phyloP scores from a whole-genome alignment of 2,888 invertebrate genomes.

The Mellilla xanthometata region DNA sequence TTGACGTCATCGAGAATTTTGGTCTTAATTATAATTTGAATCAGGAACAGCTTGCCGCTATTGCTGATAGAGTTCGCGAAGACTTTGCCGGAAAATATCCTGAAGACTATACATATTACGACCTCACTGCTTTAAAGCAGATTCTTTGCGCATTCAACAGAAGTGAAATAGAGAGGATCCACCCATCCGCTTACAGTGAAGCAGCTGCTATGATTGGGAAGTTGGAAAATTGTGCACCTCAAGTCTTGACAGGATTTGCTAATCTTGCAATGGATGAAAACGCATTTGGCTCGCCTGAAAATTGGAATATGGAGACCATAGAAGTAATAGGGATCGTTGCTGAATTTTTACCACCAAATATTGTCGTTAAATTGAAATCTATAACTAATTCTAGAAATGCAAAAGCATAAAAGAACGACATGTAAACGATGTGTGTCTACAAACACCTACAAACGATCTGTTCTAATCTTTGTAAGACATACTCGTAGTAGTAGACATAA shows the following conservation, averaged over 20 bases:
- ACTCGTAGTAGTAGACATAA: too few species aligned
- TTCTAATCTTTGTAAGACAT: too few species aligned
- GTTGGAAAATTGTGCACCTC: conserved; percentile 65
- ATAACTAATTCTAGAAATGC: background rate
- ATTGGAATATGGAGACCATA: conserved; percentile 62
- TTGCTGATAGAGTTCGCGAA: conserved; percentile 74
- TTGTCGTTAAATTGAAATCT: background rate
- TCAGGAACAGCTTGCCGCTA: conserved; percentile 62
- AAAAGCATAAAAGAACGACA: too few species aligned
- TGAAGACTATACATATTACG: conserved; percentile 80
- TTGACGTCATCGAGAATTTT: conserved; percentile 81
- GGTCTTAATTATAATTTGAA: conserved; percentile 72
- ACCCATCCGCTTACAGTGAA: conserved; percentile 76
- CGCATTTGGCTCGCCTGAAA: conserved; percentile 68
- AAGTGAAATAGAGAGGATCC: conserved; percentile 76
- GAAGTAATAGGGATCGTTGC: conserved; percentile 65
- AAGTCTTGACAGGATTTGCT: conserved; percentile 71
- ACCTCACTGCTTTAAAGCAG: conserved; percentile 76
- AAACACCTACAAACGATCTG: too few species aligned
- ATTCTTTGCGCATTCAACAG: conserved; percentile 82
- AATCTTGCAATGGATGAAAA: conserved; percentile 59
- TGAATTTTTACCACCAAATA: conserved; percentile 37
- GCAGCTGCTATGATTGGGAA: conserved; percentile 69
- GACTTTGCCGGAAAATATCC: conserved; percentile 80
- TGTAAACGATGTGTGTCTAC: too few species aligned